Conservation (phyloP, 2,113 vertebrate genomes). For the Phaetusa simplex region DNA sequence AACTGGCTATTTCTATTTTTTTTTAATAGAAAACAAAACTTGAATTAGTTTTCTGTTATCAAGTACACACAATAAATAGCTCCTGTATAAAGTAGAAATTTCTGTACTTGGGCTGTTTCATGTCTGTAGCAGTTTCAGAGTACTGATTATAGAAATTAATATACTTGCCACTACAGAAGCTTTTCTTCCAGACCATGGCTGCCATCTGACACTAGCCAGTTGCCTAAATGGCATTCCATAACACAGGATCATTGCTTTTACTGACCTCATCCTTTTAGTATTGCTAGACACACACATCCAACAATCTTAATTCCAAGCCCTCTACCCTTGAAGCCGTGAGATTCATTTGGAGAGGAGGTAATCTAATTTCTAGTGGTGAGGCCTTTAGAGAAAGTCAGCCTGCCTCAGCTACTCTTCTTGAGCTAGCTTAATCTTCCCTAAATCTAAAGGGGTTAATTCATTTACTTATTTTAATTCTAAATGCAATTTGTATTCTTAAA, state of each 20-base stretch:
- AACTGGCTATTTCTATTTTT: not conserved
- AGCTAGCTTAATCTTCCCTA: not conserved
- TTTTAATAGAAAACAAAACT: not conserved
- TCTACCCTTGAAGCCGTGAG: not conserved
- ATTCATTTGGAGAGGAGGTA: not conserved
- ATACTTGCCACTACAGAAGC: not conserved
- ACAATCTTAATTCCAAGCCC: not conserved
- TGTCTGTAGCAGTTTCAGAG: not conserved
- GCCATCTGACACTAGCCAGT: not conserved
- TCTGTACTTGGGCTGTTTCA: not conserved
- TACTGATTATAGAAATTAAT: not conserved
- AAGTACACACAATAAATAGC: not conserved
- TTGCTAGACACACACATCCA: not conserved
- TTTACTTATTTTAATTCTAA: not conserved
- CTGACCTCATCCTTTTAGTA: not conserved
- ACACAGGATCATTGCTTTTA: not conserved
- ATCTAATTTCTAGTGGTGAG: not conserved
- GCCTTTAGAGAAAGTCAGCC: not conserved
- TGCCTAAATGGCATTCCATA: not conserved
- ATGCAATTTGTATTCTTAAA: not conserved
- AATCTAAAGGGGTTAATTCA: not conserved
- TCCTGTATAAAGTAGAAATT: not conserved
- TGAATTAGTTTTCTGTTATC: not conserved
- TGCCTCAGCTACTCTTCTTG: not conserved
- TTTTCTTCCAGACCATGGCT: not conserved